These are phyloP conservation scores for Helogale parvula DNA, from an alignment of 2,113 vertebrate species.

Conservation along the genomic window DNA sequence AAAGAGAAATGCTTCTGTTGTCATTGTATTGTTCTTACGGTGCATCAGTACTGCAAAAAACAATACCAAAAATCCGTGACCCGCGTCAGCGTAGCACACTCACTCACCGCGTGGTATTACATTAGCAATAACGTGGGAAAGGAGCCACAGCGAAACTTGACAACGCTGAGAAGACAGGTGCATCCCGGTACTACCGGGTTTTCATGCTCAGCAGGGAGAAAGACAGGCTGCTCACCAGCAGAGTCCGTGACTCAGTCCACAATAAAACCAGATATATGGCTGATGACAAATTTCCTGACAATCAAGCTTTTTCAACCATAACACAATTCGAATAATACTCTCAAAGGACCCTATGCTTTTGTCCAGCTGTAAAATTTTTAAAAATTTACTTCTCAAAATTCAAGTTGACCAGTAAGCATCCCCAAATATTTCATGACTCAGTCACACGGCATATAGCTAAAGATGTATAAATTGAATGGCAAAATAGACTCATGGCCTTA, in stretches of 20 bases:
- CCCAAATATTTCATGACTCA: not conserved
- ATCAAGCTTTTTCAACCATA: not conserved
- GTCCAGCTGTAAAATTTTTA: not conserved
- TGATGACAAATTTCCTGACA: constrained; percentile 35
- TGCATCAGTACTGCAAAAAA: not conserved
- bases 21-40: not conserved
- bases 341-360: constrained; percentile 39
- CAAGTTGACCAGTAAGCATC: not conserved
- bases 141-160: not conserved
- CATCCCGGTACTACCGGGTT: not conserved
- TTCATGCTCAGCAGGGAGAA: not conserved
- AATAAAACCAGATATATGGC: not conserved
- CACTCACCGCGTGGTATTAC: not conserved
- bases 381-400: constrained; percentile 36
- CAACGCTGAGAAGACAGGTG: not conserved
- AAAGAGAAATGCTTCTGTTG: not conserved
- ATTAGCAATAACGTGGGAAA: not conserved
- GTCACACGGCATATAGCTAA: not conserved
- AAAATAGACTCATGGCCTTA: not conserved
- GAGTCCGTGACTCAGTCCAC: not conserved
- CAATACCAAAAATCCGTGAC: not conserved
- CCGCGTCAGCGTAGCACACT: not conserved
- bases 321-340: constrained; percentile 17
- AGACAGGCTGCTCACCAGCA: not conserved
- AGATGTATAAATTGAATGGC: not conserved